These are phyloP conservation scores for Apostichopus leukothele DNA, from an alignment of 53 echinoderm and acorn worm species.

Conservation along the genomic window DNA sequence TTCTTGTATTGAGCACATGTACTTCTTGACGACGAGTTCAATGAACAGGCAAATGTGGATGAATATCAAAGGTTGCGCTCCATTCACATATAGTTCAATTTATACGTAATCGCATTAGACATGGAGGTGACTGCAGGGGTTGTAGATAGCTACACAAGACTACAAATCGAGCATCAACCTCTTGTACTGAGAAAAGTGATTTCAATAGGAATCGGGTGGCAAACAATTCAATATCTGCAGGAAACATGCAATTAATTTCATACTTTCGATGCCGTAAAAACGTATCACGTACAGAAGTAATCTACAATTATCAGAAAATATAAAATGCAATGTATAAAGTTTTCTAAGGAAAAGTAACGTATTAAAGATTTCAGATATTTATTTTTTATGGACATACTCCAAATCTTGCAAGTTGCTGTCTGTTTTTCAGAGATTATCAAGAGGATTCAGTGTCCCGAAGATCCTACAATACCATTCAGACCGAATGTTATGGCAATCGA, in stretches of 20 bases:
- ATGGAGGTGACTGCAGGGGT: not conserved
- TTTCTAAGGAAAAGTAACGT: no score
- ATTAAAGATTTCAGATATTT: no score
- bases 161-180: not conserved
- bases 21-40: slow-evolving; percentile 9
- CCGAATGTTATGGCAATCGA: slow-evolving; percentile 87
- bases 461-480: slow-evolving; percentile 72
- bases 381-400: no score
- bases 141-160: not conserved
- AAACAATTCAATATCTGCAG: not conserved
- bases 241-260: not conserved
- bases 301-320: no score
- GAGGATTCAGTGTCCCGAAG: slow-evolving; percentile 73
- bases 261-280: no score
- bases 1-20: not conserved
- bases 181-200: not conserved
- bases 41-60: slow-evolving; percentile 29
- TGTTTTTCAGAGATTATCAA: slow-evolving; percentile 73
- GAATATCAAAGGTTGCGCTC: slow-evolving; percentile 8
- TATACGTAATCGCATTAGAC: slow-evolving; percentile 39
- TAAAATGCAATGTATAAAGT: no score
- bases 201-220: not conserved
- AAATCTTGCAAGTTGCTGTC: no score
- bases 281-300: no score
- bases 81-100: slow-evolving; percentile 18